Base-by-base conservation (phyloP, 2,797 vertebrate species). In the Hoplostethus mediterraneus region DNA sequence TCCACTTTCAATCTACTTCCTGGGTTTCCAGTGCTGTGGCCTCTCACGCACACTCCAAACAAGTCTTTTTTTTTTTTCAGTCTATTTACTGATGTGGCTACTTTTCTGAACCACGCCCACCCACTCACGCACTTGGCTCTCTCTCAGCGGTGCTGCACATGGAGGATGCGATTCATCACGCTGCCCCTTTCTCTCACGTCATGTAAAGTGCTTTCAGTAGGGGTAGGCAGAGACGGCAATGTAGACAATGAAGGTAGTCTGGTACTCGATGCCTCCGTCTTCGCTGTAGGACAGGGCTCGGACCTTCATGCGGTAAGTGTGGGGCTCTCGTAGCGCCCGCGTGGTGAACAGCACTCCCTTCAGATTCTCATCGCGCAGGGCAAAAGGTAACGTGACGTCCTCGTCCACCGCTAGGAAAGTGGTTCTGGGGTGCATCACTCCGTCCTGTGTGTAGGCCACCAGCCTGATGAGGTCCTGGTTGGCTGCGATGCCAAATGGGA, bases 401-500 rank as follows among this genome's bases (percentile, higher is more conserved):
- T 97, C 95, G 0, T 97, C 95, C 1, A 95, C 94, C 88, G 94
- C 94, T 8, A 94, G 84, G 93, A 99, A 99, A 21, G 92, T 95
- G 81, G 98, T 99, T 58, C 98, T 93, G 2, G 97, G 97, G 85
- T 99, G 98, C 93, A 99, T 88, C 69, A 99, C 97, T 1, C 94
- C 96, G 0, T 98, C 97, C 21, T 99, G 97, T 0, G 98, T 99
- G 89, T 99, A 99, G 66, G 97, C 97, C 72, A 98, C 97, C 84
- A 99, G 93, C 0, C 98, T 93, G 93, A 99, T 98, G 67, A 99
- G 93, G 90, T 99, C 98, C 93, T 99, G 98, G 88, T 97, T 97
- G 33, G 96, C 96, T 0, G 96, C 95, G 8, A 99, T 99, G 84
- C 98, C 97, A 0, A 96, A 98, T 6, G 98, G 98, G 53, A 99